Evolutionary conservation across 2,113 vertebrate genomes (phyloP), one percentile per base, ranked within the genome.

Genomic region (Rafetus swinhoei): DNA sequence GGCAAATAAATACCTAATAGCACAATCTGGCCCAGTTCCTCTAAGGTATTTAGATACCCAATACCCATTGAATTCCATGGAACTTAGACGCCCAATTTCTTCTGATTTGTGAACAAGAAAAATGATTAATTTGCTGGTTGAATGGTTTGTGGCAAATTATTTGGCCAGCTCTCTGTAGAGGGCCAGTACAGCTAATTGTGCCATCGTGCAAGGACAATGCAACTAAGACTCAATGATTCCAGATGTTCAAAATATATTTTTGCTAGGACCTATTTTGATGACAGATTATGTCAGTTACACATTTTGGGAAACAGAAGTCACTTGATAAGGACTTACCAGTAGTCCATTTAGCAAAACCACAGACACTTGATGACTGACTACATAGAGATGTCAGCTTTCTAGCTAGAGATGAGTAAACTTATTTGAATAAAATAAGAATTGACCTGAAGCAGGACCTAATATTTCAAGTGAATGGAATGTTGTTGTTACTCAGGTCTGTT

Each of bases 221-320:
- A 69, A 12, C 29, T 35, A 25, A 86, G 35, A 54, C 65, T 35
- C 4, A 53, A 53, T n/a, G 45, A 65, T 59, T 72, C 39, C 39
- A 77, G 35, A 45, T 45, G 50, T 77, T 77, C 39, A 50, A 69
- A 69, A 32, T 14, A n/a, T 69, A 69, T 45, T 74, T 93, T 72
- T 39, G 0, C 54, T 79, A 89, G 24, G 55, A 3, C 55, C 25
- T 92, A 2, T 91, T 94, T 35, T 87, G 87, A 18, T 94, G 80
- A 69, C 39, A 57, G 8, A 32, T 95, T 87, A 69, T 91, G 82
- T 95, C 94, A 95, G 92, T 94, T 94, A 89, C 86, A 93, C 59
- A 65, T 89, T 96, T 96, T 94, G 84, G 94, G 96, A 96, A 96
- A 90, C 87, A 92, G 84, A 94, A 95, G 62, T 89, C 95, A 60